Evolutionary conservation across 1,140 invertebrate species (phyloP), one percentile per base, ranked within the genome.

Genomic region (Psix sp.): DNA sequence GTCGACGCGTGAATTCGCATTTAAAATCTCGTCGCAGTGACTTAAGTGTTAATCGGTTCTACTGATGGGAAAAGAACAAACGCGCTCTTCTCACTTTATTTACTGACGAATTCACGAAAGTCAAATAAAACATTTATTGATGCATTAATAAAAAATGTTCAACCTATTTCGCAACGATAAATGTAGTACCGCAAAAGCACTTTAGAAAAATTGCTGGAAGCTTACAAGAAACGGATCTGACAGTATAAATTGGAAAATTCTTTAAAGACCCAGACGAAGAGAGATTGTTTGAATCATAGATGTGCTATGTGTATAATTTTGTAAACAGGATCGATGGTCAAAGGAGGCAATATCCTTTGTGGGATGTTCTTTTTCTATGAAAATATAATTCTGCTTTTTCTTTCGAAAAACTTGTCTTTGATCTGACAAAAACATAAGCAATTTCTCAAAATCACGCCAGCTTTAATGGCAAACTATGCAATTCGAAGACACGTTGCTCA

Each of bases 301-400:
- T 48, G 57, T 46, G 38, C 51, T 43, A 52, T 45, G 52, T 45
- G 67, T 56, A 62, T 62, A 56, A 71, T 71, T 71, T 71, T 57
- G 42, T 71, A 56, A 71, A 56, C 66, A 46, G 26, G 36, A 71
- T 63, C 43, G 6, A 51, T 63, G 59, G 67, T 71, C 59, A 71
- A 71, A 71, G 67, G n/a, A 63, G 24, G 57, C 67, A 71, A 71
- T 71, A 57, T 71, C 67, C 67, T 71, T 71, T 71, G 67, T 71
- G 63, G 38, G 63, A 57, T 62, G 45, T 43, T 56, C 48, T 60
- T 26, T 7, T 29, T 29, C 15, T 59, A 60, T 45, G 39, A 71
- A 56, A 42, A 26, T 56, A 43, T 56, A 71, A 54, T 71, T n/a
- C n/a, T n/a, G n/a, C 57, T 48, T 14, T 33, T 24, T 62, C 49